Conservation (phyloP, 2,888 invertebrate genomes). For the Sarcophaga caerulescens region DNA sequence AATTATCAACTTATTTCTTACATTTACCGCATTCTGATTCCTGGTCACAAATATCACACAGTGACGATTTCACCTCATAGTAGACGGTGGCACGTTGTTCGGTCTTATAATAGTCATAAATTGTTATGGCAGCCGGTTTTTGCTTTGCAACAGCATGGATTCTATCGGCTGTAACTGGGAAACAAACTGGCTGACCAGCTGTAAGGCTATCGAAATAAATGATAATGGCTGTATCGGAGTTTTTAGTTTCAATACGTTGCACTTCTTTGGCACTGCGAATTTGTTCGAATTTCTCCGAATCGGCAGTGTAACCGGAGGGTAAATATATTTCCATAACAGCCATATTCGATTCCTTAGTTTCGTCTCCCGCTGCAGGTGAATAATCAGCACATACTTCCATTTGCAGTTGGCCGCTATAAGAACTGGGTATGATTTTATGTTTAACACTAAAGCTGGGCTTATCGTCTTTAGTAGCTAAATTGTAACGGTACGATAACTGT, state of each 20-base stretch:
- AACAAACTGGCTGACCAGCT: slow-evolving; percentile 82
- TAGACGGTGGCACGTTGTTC: slow-evolving; percentile 80
- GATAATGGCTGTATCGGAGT: slow-evolving; percentile 84
- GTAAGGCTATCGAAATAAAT: slow-evolving; percentile 88
- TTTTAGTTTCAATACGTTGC: slow-evolving; percentile 85
- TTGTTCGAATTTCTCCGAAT: slow-evolving; percentile 87
- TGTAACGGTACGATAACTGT: slow-evolving; percentile 90
- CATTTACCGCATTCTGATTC: slow-evolving; percentile 81
- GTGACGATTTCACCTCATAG: slow-evolving; percentile 82
- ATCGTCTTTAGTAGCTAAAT: slow-evolving; percentile 92
- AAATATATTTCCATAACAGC: slow-evolving; percentile 94
- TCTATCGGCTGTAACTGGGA: slow-evolving; percentile 91
- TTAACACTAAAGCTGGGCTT: slow-evolving; percentile 93
- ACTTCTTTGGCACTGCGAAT: slow-evolving; percentile 82
- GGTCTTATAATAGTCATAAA: slow-evolving; percentile 96
- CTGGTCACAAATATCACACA: slow-evolving; percentile 92
- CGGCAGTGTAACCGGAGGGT: slow-evolving; percentile 95
- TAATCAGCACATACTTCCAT: slow-evolving; percentile 92
- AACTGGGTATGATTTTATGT: slow-evolving; percentile 91
- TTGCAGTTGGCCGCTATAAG: slow-evolving; percentile 88
- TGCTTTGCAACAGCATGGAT: slow-evolving; percentile 93
- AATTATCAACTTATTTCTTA: neutral
- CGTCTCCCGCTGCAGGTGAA: slow-evolving; percentile 69
- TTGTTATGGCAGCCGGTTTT: slow-evolving; percentile 91
- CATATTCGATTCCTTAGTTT: slow-evolving; percentile 88